Evolutionary conservation across 1,140 invertebrate genomes (phyloP), one percentile per base, ranked within the genome.

Genomic region (Sycophaga agraensis): DNA sequence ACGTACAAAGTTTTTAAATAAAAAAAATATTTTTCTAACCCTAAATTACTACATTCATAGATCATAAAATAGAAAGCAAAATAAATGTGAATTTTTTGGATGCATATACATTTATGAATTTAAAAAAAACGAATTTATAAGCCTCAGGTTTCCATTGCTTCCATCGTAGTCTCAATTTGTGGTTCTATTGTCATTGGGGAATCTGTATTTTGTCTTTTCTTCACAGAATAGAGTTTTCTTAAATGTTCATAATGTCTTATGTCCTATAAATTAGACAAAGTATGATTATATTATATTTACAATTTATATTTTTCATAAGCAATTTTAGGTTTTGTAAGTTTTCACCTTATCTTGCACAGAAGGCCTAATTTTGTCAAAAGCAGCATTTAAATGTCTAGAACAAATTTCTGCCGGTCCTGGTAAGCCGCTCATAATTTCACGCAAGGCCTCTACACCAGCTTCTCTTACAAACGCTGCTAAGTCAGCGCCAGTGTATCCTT

Each of bases 401-500:
- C 67, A 80, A 28, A 88, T 83, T 63, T 74, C 72, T 17, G 70
- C 53, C 39, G 70, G 55, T 54, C 63, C 66, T 12, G 71, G 54
- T 4, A 60, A 68, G 22, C 73, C 71, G 11, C 75, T 73, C 48
- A 89, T 83, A 64, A 86, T 79, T 69, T 91, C 85, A 63, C 87
- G 89, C 8, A 97, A 75, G 7, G 92, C 87, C 70, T 88, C 83
- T 55, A 91, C 84, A 0, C 90, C 88, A 0, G 95, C 91, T 80
- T 95, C 92, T 66, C 89, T 84, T 0, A 96, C 86, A 21, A 97
- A 78, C 21, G 93, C 91, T 16, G 91, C 89, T 34, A 99, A 82
- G 84, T 99, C 97, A 14, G 96, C 96, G 53, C 96, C 96, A 2
- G 92, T 94, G 66, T 89, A 96, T 26, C 91, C 88, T 34, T 91